A percentile compares a stretch with the other conserved stretches of the same genome.
These are phyloP conservation scores for Drosophila nr. medialis DNA, from an alignment of 2,888 invertebrate genomes.

Conservation along the genomic window DNA sequence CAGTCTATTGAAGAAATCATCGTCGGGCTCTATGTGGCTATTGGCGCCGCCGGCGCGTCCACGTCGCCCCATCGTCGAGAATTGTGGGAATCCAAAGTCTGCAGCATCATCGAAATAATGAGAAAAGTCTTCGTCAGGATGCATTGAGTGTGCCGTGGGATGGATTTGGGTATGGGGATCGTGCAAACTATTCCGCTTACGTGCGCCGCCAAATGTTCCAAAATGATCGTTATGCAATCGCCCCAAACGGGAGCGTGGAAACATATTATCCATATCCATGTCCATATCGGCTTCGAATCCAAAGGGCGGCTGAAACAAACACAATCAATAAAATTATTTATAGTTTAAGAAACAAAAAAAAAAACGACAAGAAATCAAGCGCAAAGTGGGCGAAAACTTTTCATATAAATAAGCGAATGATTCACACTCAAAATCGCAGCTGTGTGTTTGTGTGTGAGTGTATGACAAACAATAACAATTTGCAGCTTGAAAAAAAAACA, in stretches of 20 bases:
- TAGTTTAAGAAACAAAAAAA: neutral
- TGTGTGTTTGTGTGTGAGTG: conserved; percentile 13
- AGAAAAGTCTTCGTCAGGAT: conserved; percentile 77
- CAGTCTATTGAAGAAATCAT: conserved; percentile 83
- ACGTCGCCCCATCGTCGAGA: conserved; percentile 82
- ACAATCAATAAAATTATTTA: conserved; percentile 21
- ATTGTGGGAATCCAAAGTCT: conserved; percentile 84
- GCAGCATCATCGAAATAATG: conserved; percentile 78
- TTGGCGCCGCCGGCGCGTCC: conserved; percentile 64
- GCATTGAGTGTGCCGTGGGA: conserved; percentile 53
- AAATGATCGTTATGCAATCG: conserved; percentile 84
- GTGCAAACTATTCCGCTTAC: conserved; percentile 83
- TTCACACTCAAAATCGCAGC: conserved; percentile 49
- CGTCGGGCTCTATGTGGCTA: conserved; percentile 68
- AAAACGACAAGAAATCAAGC: neutral
- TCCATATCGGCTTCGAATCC: conserved; percentile 83
- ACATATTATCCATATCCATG: conserved; percentile 83
- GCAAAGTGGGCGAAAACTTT: conserved; percentile 58
- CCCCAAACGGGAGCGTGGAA: conserved; percentile 82
- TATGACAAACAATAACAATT: conserved; percentile 57
- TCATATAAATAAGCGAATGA: conserved; percentile 74
- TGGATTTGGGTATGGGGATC: conserved; percentile 68
- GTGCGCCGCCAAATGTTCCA: conserved; percentile 81
- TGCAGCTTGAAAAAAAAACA: conserved; percentile 37
- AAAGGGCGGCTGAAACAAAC: conserved; percentile 80